Conservation (phyloP, 1,140 invertebrate genomes). For the Sycobia sp. region DNA sequence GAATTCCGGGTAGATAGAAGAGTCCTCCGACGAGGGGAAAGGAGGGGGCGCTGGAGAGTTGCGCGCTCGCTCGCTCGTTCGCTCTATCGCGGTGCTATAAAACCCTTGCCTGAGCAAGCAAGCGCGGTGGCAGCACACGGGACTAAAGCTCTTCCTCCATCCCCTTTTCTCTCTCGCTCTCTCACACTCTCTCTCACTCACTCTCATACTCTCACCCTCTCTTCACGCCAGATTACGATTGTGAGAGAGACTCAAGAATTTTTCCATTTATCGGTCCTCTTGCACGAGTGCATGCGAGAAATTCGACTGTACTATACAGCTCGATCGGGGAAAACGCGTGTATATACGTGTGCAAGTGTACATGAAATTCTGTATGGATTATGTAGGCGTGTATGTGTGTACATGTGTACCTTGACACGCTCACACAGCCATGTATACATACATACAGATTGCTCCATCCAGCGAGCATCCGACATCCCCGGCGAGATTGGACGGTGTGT, state of each 20-base stretch:
- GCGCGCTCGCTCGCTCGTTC: slow-evolving; percentile 37
- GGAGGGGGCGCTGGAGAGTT: too few relatives aligned
- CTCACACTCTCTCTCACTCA: not conserved
- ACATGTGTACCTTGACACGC: not conserved
- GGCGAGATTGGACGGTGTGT: slow-evolving; percentile 3
- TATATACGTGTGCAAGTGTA: too few relatives aligned
- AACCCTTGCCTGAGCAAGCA: slow-evolving; percentile 35
- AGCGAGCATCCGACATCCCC: not conserved
- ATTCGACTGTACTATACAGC: slow-evolving; percentile 29
- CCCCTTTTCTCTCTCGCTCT: too few relatives aligned
- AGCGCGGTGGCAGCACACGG: not conserved
- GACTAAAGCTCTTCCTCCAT: slow-evolving; percentile 1
- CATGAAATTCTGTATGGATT: too few relatives aligned
- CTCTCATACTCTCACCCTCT: not conserved
- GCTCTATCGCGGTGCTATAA: too few relatives aligned
- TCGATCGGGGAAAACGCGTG: not conserved
- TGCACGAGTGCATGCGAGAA: slow-evolving; percentile 58
- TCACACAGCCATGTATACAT: too few relatives aligned
- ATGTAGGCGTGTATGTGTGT: not conserved
- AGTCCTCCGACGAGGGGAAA: too few relatives aligned
- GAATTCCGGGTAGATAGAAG: slow-evolving; percentile 48
- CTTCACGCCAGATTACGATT: slow-evolving; percentile 54
- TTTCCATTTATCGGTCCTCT: slow-evolving; percentile 60
- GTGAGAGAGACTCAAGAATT: slow-evolving; percentile 58
- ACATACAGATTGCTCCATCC: too few relatives aligned